Base-by-base conservation (phyloP, 2,113 vertebrate genomes). In the Percopsis transmontana region DNA sequence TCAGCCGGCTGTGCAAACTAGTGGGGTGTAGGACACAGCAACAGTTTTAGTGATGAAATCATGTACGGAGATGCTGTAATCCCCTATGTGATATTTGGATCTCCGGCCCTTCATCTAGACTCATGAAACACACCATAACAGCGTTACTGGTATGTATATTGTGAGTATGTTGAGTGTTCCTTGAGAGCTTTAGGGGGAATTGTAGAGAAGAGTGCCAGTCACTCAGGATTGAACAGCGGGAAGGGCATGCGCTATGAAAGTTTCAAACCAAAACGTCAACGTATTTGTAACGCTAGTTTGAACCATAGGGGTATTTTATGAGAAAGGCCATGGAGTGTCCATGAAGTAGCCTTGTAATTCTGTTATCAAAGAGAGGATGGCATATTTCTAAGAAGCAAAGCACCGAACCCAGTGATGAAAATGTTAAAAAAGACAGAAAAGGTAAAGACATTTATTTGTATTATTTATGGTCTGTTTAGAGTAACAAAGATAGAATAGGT, bases 31-130 rank as follows among this genome's bases (percentile, higher is more conserved):
- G 65, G 70, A 70, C 58, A 71, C 41, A 23, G 65, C 68, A 71
- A 73, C 58, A 41, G 66, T 69, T 50, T 60, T 75, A 69, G 54
- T 90, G 89, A 90, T 82, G 89, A 85, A 89, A 90, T 77, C 71
- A 74, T 62, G 82, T 44, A 77, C 59, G 70, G 69, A 77, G 66
- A 82, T 71, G 45, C 61, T 82, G 87, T 72, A 87, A 89, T 84
- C 59, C 39, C 39, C 71, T 53, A 23, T 2, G 56, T 78, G 83
- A 83, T 16, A 58, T 13, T 4, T 33, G 27, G 53, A 33, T 68
- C 41, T 39, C 65, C 60, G 62, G 65, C 71, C 78, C 66, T 23
- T 76, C 69, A 82, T 85, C 79, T 33, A 85, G 68, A 84, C 66
- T 57, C 69, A 60, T 71, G 38, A 70, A 85, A 83, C 67, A 70